phyloP scores from a whole-genome alignment of 2,797 vertebrate genomes.

The Gambusia yucatana region DNA sequence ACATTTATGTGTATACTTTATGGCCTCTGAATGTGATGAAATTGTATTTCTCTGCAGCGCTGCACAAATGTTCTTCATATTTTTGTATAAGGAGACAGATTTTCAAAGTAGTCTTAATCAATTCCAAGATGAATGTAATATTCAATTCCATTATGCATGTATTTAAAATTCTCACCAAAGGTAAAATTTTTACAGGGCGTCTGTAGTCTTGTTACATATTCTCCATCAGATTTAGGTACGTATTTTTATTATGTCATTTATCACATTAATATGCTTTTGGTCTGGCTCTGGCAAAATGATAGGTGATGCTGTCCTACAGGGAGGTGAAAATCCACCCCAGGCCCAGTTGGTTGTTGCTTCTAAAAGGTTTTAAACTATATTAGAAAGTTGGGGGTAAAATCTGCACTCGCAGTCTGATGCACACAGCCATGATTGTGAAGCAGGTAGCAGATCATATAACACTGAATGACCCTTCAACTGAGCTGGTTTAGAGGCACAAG shows the following conservation, averaged over 20 bases:
- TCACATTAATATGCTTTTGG: background rate
- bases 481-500: slow-evolving; percentile 33
- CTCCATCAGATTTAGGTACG: background rate
- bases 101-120: background rate
- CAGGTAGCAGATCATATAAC: slow-evolving; percentile 60
- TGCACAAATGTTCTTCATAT: background rate
- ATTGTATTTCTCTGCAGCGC: background rate
- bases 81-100: background rate
- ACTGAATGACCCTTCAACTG: slow-evolving; percentile 65
- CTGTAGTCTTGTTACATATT: background rate
- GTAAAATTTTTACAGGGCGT: too few species aligned
- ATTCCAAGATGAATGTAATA: too few species aligned
- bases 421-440: slow-evolving; percentile 36
- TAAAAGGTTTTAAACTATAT: slow-evolving; percentile 21
- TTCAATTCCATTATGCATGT: background rate
- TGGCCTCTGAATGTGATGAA: background rate
- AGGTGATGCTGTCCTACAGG: background rate
- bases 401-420: slow-evolving; percentile 34
- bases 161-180: background rate
- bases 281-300: slow-evolving; percentile 24
- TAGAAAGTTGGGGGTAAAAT: slow-evolving; percentile 36
- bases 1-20: background rate
- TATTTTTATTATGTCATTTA: background rate
- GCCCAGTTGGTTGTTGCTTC: background rate
- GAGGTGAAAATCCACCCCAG: background rate